Percentiles rank a stretch among this genome's conserved stretches.
Conservation (phyloP, 2,113 vertebrate species). For the Taxidea taxus region DNA sequence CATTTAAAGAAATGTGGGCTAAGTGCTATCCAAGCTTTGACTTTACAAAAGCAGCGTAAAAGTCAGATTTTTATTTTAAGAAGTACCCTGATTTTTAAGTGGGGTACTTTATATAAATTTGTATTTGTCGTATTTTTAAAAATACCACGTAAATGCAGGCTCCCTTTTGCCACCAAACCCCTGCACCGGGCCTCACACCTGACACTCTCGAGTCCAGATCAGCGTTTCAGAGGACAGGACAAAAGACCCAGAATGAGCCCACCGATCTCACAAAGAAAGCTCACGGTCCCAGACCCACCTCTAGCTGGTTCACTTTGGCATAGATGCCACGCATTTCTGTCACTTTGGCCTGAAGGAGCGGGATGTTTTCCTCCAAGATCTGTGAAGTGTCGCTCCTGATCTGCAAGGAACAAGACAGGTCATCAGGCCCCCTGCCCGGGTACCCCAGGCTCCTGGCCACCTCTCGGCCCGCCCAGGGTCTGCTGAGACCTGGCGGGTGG, state of each 20-base stretch:
- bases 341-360: slow-evolving; percentile 62
- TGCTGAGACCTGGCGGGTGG: accelerated
- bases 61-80: neutral
- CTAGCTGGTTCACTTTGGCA: slow-evolving; percentile 68
- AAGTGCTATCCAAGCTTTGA: neutral
- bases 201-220: neutral
- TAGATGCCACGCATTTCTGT: slow-evolving; percentile 75
- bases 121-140: neutral
- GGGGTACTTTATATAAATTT: neutral
- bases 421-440: accelerated
- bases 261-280: neutral
- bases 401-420: slow-evolving; percentile 47
- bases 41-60: neutral
- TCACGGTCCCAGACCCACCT: slow-evolving; percentile 59
- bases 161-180: neutral
- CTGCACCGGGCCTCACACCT: neutral
- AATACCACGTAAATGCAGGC: accelerated
- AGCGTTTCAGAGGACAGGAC: accelerated
- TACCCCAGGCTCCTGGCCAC: accelerated
- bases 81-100: neutral
- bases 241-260: neutral
- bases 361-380: slow-evolving; percentile 73
- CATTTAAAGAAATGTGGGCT: neutral
- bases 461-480: accelerated
- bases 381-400: slow-evolving; percentile 74